Base-by-base conservation (phyloP, 2,113 vertebrate genomes). In the Macroglossus sobrinus region DNA sequence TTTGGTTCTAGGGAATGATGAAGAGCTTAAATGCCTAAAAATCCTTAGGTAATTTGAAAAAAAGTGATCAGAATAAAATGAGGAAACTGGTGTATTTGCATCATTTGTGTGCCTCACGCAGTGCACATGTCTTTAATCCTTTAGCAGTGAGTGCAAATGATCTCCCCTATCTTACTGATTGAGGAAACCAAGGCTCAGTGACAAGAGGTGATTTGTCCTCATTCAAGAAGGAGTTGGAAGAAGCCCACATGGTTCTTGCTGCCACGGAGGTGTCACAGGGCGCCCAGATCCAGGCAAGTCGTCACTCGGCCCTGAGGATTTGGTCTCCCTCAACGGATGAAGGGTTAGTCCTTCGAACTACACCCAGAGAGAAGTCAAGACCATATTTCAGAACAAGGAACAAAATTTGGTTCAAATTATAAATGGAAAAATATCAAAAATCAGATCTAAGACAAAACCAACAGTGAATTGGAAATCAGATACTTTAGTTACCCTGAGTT, bases 391-490 rank as follows among this genome's bases (percentile, higher is more conserved):
- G 59, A 94, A 93, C 64, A 45, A 43, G 53, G 61, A 47, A 43
- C 14, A 1, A 80, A 76, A 93, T n/a, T 43, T 53, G 84, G 38
- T 59, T 71, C 80, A 78, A 21, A 84, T 97, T 93, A 55, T 1
- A 78, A 61, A 74, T 84, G 72, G 66, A 84, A 59, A 94, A 35
- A 82, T 71, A 71, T 9, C 66, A 89, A 93, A 97, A 97, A 94
- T 95, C 47, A 93, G 95, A 84, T 89, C 87, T 79, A 81, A 68
- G 38, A 86, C 74, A 95, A 93, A 91, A 1, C 55, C 94, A 81
- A 94, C 43, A 93, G 91, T 68, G 82, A 89, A 80, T 13, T 84
- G 94, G 84, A 98, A 97, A 94, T 92, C 75, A 79, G n/a, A 33
- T 61, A 21, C 91, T 35, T 53, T 79, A 8, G 38, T 76, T 74